Evolutionary conservation across 2,888 invertebrate genomes (phyloP).

Genomic region (Dilophus febrilis): DNA sequence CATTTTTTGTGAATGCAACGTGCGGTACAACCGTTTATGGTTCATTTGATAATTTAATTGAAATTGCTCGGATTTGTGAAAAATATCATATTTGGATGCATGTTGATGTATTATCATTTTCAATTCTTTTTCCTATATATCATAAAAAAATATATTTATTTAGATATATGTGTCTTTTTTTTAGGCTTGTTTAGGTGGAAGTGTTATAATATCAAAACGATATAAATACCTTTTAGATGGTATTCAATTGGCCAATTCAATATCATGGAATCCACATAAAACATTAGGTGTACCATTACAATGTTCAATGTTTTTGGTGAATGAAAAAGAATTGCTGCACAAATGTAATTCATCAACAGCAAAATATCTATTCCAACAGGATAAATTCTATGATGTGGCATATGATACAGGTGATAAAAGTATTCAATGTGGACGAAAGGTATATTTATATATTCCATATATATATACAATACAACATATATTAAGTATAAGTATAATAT

Average conservation of each 20-base stretch:
- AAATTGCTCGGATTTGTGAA: slow-evolving; percentile 49
- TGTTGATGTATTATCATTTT: slow-evolving; percentile 42
- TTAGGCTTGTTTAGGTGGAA: slow-evolving; percentile 66
- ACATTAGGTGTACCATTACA: slow-evolving; percentile 66
- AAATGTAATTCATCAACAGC: slow-evolving; percentile 54
- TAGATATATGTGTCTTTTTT: no score
- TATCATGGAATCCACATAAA: slow-evolving; percentile 78
- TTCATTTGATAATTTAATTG: slow-evolving; percentile 57
- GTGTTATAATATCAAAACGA: slow-evolving; percentile 48
- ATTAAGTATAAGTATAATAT: slow-evolving; percentile 1
- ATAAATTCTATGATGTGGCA: slow-evolving; percentile 64
- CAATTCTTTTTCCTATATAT: not conserved
- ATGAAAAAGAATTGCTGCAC: slow-evolving; percentile 36
- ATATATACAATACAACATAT: not conserved
- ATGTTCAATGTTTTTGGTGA: slow-evolving; percentile 49
- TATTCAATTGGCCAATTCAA: slow-evolving; percentile 44
- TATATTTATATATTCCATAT: slow-evolving; percentile 13
- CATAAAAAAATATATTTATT: not conserved
- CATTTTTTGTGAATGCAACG: slow-evolving; percentile 56
- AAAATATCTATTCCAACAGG: slow-evolving; percentile 64
- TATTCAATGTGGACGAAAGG: slow-evolving; percentile 82
- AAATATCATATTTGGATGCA: slow-evolving; percentile 61
- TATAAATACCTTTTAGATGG: slow-evolving; percentile 38
- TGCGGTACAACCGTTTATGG: slow-evolving; percentile 72
- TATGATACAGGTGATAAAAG: slow-evolving; percentile 78